A percentile compares a stretch with the other conserved stretches of the same genome.
phyloP scores from a whole-genome alignment of 1,140 invertebrate genomes.

The Cydia amplana region DNA sequence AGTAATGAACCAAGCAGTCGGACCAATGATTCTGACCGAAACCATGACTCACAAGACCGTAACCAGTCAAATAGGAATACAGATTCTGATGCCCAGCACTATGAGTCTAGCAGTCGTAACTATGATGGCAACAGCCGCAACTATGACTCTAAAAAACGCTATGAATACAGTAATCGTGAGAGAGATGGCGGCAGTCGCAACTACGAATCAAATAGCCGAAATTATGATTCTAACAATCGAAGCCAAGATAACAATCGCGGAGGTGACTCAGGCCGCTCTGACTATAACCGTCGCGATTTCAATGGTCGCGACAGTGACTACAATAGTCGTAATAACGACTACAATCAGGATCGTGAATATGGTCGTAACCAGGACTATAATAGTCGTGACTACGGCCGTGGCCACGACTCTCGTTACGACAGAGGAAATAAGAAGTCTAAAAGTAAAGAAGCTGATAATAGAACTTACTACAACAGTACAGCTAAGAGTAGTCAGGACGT shows the following conservation, averaged over 20 bases:
- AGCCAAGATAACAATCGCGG: neutral
- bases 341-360: conserved; percentile 10
- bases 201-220: conserved; percentile 27
- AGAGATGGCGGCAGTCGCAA: conserved; percentile 47
- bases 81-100: conserved; percentile 35
- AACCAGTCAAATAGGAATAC: conserved; percentile 50
- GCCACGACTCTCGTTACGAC: conserved; percentile 8
- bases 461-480: conserved; percentile 68
- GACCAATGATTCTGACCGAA: conserved; percentile 40
- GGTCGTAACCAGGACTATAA: neutral
- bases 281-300: conserved; percentile 10
- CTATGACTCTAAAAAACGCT: conserved; percentile 8
- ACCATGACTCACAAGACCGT: conserved; percentile 35
- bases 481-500: conserved; percentile 61
- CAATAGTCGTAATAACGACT: conserved; percentile 31
- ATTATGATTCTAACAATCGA: conserved; percentile 20
- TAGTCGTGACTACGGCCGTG: neutral
- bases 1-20: conserved; percentile 43
- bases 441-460: conserved; percentile 58
- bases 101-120: conserved; percentile 41
- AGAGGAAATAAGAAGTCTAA: conserved; percentile 60
- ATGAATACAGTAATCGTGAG: conserved; percentile 22
- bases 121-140: conserved; percentile 48
- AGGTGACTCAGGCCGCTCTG: neutral
- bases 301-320: conserved; percentile 14